Evolutionary conservation across 2,888 invertebrate species (phyloP).

Genomic region (Esperia sulphurella): DNA sequence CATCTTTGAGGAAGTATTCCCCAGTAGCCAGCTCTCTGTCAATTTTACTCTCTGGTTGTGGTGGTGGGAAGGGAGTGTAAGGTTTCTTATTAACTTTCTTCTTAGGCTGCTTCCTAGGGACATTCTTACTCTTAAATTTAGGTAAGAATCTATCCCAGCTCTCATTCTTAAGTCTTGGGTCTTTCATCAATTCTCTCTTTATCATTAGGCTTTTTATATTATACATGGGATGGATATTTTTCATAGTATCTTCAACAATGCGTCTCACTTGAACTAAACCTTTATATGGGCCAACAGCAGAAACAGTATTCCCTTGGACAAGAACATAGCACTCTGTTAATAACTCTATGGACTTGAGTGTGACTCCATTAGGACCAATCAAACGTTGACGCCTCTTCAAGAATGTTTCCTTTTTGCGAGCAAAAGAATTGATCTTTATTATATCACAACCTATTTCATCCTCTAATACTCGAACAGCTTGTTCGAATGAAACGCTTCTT

Average conservation of each 20-base stretch:
- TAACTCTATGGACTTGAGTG: constrained; percentile 97
- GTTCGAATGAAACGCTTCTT: constrained; percentile 97
- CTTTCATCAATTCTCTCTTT: constrained; percentile 95
- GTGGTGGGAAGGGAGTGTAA: constrained; percentile 98
- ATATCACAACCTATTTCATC: constrained; percentile 97
- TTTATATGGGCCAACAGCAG: constrained; percentile 96
- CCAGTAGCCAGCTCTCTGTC: constrained; percentile 96
- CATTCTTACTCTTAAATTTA: constrained; percentile 93
- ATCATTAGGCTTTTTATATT: constrained; percentile 99
- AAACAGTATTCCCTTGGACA: constrained; percentile 98
- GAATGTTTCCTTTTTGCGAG: constrained; percentile 95
- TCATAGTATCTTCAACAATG: constrained; percentile 98
- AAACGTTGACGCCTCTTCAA: constrained; percentile 95
- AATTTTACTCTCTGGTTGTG: constrained; percentile 94
- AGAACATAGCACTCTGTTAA: constrained; percentile 97
- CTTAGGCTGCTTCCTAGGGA: constrained; percentile 92
- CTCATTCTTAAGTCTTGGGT: constrained; percentile 93
- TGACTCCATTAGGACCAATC: constrained; percentile 98
- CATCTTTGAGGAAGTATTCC: constrained; percentile 96
- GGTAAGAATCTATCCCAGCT: constrained; percentile 98
- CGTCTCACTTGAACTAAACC: constrained; percentile 92
- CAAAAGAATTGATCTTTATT: constrained; percentile 95
- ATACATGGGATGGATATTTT: constrained; percentile 98
- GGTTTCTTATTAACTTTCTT: constrained; percentile 93
- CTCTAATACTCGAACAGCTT: constrained; percentile 90